These are phyloP conservation scores for Microcebus griseorufus DNA, from an alignment of 2,113 vertebrate genomes.

Conservation along the genomic window DNA sequence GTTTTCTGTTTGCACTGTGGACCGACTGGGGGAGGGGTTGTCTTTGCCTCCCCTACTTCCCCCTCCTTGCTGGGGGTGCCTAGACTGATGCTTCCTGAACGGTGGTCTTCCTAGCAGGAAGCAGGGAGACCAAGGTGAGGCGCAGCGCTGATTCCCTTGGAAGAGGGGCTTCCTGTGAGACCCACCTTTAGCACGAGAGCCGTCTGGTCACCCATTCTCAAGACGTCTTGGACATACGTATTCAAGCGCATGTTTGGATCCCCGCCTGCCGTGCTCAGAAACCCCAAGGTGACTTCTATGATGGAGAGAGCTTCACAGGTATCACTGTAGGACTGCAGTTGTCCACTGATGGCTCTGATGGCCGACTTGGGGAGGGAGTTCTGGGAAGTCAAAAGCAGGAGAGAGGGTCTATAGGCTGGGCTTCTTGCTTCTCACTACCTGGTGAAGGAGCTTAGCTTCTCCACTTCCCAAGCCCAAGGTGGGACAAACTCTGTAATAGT, in stretches of 20 bases:
- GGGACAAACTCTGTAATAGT: no score
- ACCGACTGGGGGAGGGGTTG: rapidly evolving
- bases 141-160: not conserved
- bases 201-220: conserved; percentile 92
- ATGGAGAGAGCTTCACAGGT: conserved; percentile 93
- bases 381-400: conserved; percentile 77
- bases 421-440: not conserved
- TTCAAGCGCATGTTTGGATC: conserved; percentile 87
- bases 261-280: conserved; percentile 92
- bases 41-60: not conserved
- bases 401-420: not conserved
- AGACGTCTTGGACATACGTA: conserved; percentile 87
- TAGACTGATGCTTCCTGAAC: rapidly evolving
- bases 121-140: not conserved
- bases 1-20: not conserved
- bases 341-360: conserved; percentile 85
- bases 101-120: not conserved
- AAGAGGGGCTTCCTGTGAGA: not conserved
- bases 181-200: conserved; percentile 90
- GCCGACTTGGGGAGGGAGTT: conserved; percentile 86
- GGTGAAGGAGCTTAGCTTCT: not conserved
- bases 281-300: conserved; percentile 91
- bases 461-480: not conserved
- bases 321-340: conserved; percentile 94
- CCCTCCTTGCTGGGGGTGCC: not conserved